phyloP scores from a whole-genome alignment of 2,797 vertebrate genomes.

The Pangasius krempfi region DNA sequence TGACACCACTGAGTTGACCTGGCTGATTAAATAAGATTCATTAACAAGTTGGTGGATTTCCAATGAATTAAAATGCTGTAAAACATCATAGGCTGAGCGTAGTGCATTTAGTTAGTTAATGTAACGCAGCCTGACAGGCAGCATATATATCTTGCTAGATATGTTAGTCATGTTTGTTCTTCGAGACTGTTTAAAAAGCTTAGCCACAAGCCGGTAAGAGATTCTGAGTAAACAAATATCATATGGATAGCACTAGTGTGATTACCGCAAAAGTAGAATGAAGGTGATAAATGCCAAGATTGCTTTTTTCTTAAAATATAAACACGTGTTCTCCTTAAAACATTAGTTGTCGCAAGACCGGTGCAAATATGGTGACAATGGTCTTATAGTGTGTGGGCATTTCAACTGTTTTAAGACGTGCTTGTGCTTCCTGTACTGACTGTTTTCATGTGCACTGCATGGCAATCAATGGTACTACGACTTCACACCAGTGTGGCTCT shows the following conservation, averaged over 20 bases:
- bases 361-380: neutral
- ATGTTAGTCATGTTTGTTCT: neutral
- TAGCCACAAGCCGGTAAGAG: neutral
- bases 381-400: neutral
- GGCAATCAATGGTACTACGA: too few relatives aligned
- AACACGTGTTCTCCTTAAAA: neutral
- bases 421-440: neutral
- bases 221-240: too few relatives aligned
- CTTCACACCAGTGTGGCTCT: neutral
- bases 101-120: too few relatives aligned
- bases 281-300: neutral
- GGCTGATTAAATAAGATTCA: neutral
- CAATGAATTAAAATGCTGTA: neutral
- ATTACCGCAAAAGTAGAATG: neutral
- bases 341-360: neutral
- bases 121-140: too few relatives aligned
- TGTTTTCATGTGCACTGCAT: too few relatives aligned
- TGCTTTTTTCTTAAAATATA: neutral
- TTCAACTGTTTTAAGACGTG: neutral
- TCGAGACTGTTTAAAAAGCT: neutral
- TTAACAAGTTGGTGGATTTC: neutral
- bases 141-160: too few relatives aligned
- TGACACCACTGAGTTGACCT: neutral
- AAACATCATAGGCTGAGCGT: neutral
- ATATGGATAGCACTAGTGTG: neutral